These are phyloP conservation scores for Nycticebus coucang DNA, from an alignment of 2,113 vertebrate species.

Conservation along the genomic window DNA sequence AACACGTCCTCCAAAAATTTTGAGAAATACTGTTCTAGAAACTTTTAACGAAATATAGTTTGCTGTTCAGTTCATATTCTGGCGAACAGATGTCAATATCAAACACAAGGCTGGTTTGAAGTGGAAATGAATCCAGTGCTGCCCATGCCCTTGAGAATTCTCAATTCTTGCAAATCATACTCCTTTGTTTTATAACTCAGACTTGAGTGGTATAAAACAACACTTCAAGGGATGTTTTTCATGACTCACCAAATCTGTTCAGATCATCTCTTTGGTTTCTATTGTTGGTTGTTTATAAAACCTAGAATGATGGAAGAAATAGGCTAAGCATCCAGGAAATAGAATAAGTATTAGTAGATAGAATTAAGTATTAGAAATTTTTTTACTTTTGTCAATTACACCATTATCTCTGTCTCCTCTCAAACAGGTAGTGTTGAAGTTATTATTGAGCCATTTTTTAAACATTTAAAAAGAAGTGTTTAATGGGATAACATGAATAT, in stretches of 20 bases:
- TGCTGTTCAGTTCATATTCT: not conserved
- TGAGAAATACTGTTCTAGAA: not conserved
- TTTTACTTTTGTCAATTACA: not conserved
- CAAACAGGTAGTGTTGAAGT: not conserved
- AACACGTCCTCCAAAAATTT: not conserved
- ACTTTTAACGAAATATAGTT: slow-evolving; percentile 8
- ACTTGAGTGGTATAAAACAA: not conserved
- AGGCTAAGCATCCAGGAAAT: not conserved
- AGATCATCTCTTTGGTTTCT: not conserved
- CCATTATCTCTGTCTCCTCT: not conserved
- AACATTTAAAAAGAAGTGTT: not conserved
- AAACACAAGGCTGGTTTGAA: not conserved
- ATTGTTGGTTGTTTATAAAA: not conserved
- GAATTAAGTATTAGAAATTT: not conserved
- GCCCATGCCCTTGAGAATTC: not conserved
- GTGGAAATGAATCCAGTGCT: not conserved
- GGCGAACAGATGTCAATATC: not conserved
- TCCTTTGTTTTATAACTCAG: not conserved
- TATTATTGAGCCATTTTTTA: not conserved
- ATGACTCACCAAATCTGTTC: not conserved
- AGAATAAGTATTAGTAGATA: not conserved
- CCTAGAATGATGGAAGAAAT: not conserved
- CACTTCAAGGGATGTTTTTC: not conserved
- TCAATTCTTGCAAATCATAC: not conserved
- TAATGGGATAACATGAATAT: not conserved